A percentile compares a stretch with the other conserved stretches of the same genome.
Conservation (phyloP, 2,888 invertebrate species). For the Elysia crispata region DNA sequence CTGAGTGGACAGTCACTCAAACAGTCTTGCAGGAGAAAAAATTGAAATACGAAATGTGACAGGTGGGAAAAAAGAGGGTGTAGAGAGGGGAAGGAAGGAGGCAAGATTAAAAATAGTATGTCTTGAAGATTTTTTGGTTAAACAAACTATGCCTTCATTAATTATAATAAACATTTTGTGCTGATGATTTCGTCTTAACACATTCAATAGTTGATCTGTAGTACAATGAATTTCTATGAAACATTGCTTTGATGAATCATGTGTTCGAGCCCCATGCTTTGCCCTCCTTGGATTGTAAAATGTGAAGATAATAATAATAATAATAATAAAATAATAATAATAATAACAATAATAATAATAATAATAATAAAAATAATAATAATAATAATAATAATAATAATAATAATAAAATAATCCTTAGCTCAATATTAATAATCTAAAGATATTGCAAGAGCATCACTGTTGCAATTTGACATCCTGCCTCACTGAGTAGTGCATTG, state of each 20-base stretch:
- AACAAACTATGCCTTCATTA: no score
- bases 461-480: neutral
- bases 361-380: neutral
- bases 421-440: neutral
- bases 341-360: neutral
- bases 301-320: neutral
- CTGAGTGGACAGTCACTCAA: conserved; percentile 56
- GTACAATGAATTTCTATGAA: no score
- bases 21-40: neutral
- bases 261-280: no score
- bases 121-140: no score
- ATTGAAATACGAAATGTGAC: no score
- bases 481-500: neutral
- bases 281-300: no score
- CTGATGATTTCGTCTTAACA: no score
- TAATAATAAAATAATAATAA: neutral
- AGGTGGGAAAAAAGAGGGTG: neutral
- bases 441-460: neutral
- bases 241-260: no score
- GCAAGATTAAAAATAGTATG: no score
- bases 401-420: neutral
- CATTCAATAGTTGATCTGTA: no score
- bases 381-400: neutral
- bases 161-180: no score
- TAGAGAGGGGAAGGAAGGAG: neutral